phyloP scores from a whole-genome alignment of 2,888 invertebrate genomes.

The Drosophila yooni region DNA sequence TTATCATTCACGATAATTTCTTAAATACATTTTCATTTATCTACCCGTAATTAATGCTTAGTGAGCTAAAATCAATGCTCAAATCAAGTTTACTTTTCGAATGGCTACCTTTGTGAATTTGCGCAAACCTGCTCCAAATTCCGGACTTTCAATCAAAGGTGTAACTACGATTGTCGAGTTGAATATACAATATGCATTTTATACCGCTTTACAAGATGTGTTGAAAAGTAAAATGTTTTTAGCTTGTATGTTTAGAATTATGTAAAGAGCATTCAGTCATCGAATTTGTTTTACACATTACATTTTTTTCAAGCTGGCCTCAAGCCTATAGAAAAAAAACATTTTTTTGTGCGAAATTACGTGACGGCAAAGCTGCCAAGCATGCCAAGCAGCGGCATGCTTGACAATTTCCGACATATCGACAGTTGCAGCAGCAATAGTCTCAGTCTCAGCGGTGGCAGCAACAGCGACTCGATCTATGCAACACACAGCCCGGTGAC shows the following conservation, averaged over 20 bases:
- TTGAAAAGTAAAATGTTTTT: neutral
- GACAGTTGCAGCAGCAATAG: conserved; percentile 56
- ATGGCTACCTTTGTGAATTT: neutral
- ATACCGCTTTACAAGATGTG: neutral
- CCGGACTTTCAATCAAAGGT: neutral
- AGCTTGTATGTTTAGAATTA: neutral
- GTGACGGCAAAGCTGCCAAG: conserved; percentile 46
- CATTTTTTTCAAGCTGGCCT: neutral
- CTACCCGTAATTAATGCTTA: neutral
- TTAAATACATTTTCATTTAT: neutral
- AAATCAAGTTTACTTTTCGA: neutral
- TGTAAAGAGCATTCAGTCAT: neutral
- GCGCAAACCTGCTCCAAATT: neutral
- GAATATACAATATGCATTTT: neutral
- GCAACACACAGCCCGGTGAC: neutral
- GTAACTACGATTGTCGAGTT: neutral
- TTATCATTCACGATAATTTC: neutral
- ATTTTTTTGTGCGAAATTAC: conserved; percentile 62
- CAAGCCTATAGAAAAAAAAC: conserved; percentile 24
- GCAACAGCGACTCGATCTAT: conserved; percentile 14
- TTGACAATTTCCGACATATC: conserved; percentile 77
- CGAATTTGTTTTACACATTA: neutral
- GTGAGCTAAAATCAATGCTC: neutral
- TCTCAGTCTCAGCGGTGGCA: neutral
- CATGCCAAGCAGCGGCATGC: conserved; percentile 33